A percentile compares a stretch with the other conserved stretches of the same genome.
These are phyloP conservation scores for Lymantria monacha DNA, from an alignment of 2,888 invertebrate genomes.

Conservation along the genomic window DNA sequence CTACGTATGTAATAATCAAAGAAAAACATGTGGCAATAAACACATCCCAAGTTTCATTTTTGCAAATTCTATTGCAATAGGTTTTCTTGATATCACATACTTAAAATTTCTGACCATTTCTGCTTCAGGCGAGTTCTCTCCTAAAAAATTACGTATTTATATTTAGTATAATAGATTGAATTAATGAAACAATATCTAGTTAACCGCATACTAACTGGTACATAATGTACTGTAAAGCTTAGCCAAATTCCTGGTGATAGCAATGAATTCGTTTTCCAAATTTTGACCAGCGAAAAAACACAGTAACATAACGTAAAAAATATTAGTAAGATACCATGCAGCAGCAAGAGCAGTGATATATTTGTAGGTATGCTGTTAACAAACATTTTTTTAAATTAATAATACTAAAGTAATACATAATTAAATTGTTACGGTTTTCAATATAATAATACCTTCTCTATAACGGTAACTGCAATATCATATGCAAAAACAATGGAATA, in stretches of 20 bases:
- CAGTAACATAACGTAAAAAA: not conserved
- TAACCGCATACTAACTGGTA: not conserved
- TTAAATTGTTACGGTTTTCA: not conserved
- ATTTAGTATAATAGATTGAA: not conserved
- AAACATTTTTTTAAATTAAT: too few species aligned
- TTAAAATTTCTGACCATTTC: slow-evolving; percentile 11
- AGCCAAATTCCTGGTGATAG: not conserved
- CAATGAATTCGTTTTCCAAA: slow-evolving; percentile 5
- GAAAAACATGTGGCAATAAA: slow-evolving; percentile 16
- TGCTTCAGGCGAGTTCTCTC: slow-evolving; percentile 1
- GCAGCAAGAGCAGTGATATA: not conserved
- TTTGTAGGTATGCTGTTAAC: not conserved
- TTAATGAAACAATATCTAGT: not conserved
- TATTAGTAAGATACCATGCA: not conserved
- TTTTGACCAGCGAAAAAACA: slow-evolving; percentile 9
- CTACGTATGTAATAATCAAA: slow-evolving; percentile 6
- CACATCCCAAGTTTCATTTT: slow-evolving; percentile 13
- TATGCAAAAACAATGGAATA: slow-evolving; percentile 1
- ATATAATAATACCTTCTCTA: not conserved
- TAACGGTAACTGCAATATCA: not conserved
- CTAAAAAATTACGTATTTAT: slow-evolving; percentile 12
- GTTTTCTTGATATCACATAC: slow-evolving; percentile 8
- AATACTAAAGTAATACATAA: too few species aligned
- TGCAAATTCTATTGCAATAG: slow-evolving; percentile 10
- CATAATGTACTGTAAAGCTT: not conserved